Evolutionary conservation across 2,797 vertebrate genomes (phyloP), one percentile per base, ranked within the genome.

Genomic region (Gobionotothen gibberifrons): DNA sequence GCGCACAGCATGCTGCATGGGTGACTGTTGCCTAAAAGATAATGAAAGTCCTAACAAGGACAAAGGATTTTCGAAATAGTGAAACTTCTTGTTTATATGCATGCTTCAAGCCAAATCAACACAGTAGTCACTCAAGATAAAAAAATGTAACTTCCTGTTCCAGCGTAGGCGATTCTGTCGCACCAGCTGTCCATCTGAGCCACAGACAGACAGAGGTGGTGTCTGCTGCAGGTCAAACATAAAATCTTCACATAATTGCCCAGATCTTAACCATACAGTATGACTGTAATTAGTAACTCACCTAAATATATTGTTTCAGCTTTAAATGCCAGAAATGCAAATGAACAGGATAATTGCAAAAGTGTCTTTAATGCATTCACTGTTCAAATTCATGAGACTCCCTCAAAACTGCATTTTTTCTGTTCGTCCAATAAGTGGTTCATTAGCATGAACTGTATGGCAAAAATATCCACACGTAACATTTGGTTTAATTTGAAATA

Each of bases 281-380:
- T 70, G 49, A 84, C 21, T 67, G 56, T 66, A 85, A 79, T 85
- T 56, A 81, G 62, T 32, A 56, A 49, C 40, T 81, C 57, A 73
- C 81, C 85, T 82, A 77, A 83, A 60, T 9, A 67, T 69, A 82
- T 87, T 76, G 58, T 51, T 72, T 72, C 61, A 42, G 70, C 75
- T 51, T 79, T 71, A 76, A 83, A 22, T 60, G 44, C 19, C 59
- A 86, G 39, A 81, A 69, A 76, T 75, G 67, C 54, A 64, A 67
- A 87, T 79, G 8, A 79, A 70, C 48, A 47, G 9, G 64, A 79
- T 69, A 62, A 85, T 69, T 72, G 63, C 57, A 73, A 56, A 73
- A 63, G 12, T 72, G 43, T 63, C 48, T 69, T 77, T 73, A 80
- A 78, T 76, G 44, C 19, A 64, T 59, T 77, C 43, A 32, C 15